These are phyloP conservation scores for Laothoe populi DNA, from an alignment of 2,888 invertebrate species.

Conservation along the genomic window DNA sequence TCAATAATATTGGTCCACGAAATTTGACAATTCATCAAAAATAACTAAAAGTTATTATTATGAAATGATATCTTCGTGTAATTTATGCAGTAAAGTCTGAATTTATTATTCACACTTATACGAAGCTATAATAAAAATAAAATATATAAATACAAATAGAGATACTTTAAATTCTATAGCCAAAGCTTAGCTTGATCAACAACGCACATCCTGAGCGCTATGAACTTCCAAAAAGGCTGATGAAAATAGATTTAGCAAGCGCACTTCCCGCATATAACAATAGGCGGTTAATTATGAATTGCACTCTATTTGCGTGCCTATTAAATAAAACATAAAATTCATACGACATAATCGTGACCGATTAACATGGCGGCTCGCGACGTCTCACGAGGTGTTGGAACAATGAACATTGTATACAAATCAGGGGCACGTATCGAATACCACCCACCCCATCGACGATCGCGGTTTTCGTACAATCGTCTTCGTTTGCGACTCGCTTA, in stretches of 20 bases:
- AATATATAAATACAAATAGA: too few relatives aligned
- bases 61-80: too few relatives aligned
- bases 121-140: too few relatives aligned
- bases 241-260: background rate
- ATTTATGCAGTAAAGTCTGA: too few relatives aligned
- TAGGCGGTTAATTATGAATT: conserved; percentile 11
- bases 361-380: conserved; percentile 51
- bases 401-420: conserved; percentile 84
- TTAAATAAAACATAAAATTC: conserved; percentile 21
- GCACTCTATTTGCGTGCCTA: conserved; percentile 16
- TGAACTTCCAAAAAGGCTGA: background rate
- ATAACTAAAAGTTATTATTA: too few relatives aligned
- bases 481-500: conserved; percentile 17
- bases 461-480: conserved; percentile 19
- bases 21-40: too few relatives aligned
- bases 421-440: conserved; percentile 54
- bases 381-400: conserved; percentile 53
- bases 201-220: background rate
- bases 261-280: conserved; percentile 6
- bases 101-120: too few relatives aligned
- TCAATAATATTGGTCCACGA: too few relatives aligned
- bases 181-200: background rate
- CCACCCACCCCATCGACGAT: conserved; percentile 26
- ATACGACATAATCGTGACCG: conserved; percentile 45
- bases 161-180: background rate